Conservation (phyloP, 1,140 invertebrate species). For the Penaeus japonicus region DNA sequence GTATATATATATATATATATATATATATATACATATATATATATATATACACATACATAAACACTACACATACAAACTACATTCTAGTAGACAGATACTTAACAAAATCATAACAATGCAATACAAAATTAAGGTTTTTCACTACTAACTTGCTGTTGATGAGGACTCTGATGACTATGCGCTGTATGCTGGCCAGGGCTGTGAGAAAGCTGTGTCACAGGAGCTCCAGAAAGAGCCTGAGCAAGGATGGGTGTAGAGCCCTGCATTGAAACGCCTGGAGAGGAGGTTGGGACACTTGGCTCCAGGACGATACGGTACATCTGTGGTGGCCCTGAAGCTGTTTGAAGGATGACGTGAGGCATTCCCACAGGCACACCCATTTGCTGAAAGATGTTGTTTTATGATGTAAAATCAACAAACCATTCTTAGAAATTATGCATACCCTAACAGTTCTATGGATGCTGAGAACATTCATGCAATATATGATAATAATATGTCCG, state of each 20-base stretch:
- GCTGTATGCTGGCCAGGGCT: neutral
- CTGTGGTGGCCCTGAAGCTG: slow-evolving; percentile 45
- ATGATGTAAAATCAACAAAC: neutral
- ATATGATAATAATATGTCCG: too few species aligned
- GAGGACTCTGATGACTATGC: neutral
- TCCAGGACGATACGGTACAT: slow-evolving; percentile 55
- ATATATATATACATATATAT: too few species aligned
- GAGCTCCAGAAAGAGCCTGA: slow-evolving; percentile 34
- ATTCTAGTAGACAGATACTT: too few species aligned
- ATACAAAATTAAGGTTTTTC: too few species aligned
- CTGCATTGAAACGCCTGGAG: neutral
- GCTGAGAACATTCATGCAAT: too few species aligned
- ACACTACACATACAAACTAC: too few species aligned
- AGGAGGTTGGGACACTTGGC: slow-evolving; percentile 28
- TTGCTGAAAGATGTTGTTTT: neutral
- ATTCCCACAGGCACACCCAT: slow-evolving; percentile 53
- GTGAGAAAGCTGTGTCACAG: neutral
- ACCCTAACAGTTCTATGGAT: neutral
- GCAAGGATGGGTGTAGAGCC: slow-evolving; percentile 27
- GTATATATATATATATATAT: too few species aligned
- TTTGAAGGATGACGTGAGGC: slow-evolving; percentile 50
- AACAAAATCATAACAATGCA: too few species aligned
- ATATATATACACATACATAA: too few species aligned
- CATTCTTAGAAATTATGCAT: neutral
- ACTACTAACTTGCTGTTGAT: neutral